Conservation (phyloP, 2,888 invertebrate genomes). For the Arrhopalites spinosus region DNA sequence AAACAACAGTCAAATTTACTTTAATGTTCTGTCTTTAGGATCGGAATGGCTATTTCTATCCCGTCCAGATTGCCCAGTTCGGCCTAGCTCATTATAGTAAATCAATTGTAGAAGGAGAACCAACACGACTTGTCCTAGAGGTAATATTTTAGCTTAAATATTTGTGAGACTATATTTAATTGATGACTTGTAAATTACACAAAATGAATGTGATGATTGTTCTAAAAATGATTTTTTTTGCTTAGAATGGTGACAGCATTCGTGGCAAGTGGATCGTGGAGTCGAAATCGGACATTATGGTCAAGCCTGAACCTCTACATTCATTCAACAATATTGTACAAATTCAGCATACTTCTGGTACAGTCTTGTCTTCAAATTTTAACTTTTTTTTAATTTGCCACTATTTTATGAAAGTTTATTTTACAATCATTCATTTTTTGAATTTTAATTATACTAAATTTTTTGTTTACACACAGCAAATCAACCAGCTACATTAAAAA, state of each 20-base stretch:
- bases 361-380: background rate
- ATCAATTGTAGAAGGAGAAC: slow-evolving; percentile 83
- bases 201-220: no score
- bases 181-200: no score
- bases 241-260: slow-evolving; percentile 73
- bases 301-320: slow-evolving; percentile 26
- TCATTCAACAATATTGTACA: slow-evolving; percentile 43
- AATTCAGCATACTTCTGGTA: slow-evolving; percentile 39
- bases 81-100: slow-evolving; percentile 97
- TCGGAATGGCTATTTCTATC: slow-evolving; percentile 92
- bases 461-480: background rate
- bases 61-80: slow-evolving; percentile 98
- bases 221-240: no score
- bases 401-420: no score
- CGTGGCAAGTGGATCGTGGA: slow-evolving; percentile 44
- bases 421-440: background rate
- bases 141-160: no score
- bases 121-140: slow-evolving; percentile 74
- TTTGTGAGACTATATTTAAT: no score
- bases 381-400: no score
- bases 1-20: no score
- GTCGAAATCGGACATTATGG: background rate
- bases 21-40: slow-evolving; percentile 63
- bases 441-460: background rate
- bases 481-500: slow-evolving; percentile 13